These are phyloP conservation scores for Chrysomallon squamiferum DNA, from an alignment of 1,140 invertebrate genomes.

Conservation along the genomic window DNA sequence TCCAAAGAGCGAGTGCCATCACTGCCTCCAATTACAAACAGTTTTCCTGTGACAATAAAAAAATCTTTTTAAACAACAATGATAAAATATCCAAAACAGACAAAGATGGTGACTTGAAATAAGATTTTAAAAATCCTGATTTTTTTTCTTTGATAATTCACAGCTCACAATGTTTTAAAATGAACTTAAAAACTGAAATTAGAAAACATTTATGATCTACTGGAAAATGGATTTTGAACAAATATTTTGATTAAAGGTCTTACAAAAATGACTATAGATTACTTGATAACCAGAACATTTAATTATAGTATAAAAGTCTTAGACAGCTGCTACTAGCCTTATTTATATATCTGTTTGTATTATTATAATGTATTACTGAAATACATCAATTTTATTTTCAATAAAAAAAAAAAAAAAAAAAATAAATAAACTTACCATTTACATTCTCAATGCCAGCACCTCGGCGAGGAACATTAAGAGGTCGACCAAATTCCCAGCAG, in stretches of 20 bases:
- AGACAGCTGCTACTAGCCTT: too few relatives aligned
- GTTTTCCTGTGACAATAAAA: constrained; percentile 61
- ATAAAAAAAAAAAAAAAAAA: too few relatives aligned
- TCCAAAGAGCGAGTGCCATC: constrained; percentile 73
- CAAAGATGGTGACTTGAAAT: background rate
- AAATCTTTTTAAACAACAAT: too few relatives aligned
- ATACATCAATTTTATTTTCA: too few relatives aligned
- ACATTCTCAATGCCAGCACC: constrained; percentile 74
- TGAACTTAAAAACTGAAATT: background rate
- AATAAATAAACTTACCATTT: constrained; percentile 68
- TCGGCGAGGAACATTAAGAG: constrained; percentile 73
- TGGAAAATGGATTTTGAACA: too few relatives aligned
- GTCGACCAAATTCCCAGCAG: constrained; percentile 63
- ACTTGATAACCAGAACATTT: too few relatives aligned
- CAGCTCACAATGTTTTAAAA: background rate
- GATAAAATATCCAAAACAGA: background rate
- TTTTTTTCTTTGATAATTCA: background rate
- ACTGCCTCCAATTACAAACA: constrained; percentile 66
- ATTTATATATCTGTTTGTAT: too few relatives aligned
- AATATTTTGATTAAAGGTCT: too few relatives aligned
- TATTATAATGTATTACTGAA: too few relatives aligned
- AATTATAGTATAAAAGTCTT: too few relatives aligned
- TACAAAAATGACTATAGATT: too few relatives aligned
- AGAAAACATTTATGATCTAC: too few relatives aligned
- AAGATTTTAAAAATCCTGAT: background rate